Conservation (phyloP, 2,797 vertebrate species). For the Sternarchorhynchus goeldii region DNA sequence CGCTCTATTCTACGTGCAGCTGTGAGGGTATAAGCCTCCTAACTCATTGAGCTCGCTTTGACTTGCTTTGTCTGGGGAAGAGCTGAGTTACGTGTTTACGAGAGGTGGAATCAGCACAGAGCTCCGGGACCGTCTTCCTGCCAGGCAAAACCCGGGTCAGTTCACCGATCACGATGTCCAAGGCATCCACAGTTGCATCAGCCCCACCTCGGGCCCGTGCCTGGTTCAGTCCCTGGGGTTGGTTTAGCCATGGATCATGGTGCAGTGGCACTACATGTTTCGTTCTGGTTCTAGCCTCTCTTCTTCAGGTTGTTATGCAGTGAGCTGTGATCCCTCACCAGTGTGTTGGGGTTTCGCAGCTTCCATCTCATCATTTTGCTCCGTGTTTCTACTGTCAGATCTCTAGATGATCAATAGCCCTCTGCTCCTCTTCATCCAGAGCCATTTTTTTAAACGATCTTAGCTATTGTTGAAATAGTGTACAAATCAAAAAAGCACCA, state of each 20-base stretch:
- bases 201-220: slow-evolving; percentile 24
- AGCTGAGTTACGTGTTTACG: slow-evolving; percentile 22
- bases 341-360: too few relatives aligned
- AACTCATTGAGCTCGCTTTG: background rate
- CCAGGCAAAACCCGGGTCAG: slow-evolving; percentile 36
- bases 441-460: background rate
- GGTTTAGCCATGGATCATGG: slow-evolving; percentile 40
- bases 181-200: slow-evolving; percentile 37
- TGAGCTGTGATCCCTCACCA: slow-evolving; percentile 9
- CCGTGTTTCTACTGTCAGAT: background rate
- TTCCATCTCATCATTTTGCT: background rate
- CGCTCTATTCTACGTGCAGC: background rate
- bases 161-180: slow-evolving; percentile 35
- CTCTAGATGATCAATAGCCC: background rate
- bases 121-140: slow-evolving; percentile 27
- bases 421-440: background rate
- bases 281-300: background rate
- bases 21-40: slow-evolving; percentile 1
- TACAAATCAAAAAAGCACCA: background rate
- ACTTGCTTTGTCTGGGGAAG: background rate
- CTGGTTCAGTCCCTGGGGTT: slow-evolving; percentile 23
- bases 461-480: background rate
- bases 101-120: slow-evolving; percentile 18
- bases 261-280: slow-evolving; percentile 38
- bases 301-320: slow-evolving; percentile 18